Evolutionary conservation across 2,113 vertebrate genomes (phyloP).

Genomic region (Salvelinus alpinus): DNA sequence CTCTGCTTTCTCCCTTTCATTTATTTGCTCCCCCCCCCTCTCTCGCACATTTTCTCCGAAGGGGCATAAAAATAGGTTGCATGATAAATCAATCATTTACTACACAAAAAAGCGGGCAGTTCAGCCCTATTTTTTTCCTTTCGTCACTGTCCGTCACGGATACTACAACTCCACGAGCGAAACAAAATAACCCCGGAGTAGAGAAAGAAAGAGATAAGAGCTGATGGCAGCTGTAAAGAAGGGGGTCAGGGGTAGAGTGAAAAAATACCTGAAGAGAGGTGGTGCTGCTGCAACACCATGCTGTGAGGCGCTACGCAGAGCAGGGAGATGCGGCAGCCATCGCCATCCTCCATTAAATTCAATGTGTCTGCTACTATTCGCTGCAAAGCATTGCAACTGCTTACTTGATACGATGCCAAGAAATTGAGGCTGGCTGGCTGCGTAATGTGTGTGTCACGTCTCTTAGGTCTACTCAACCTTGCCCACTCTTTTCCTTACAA

Average conservation of each 20-base stretch:
- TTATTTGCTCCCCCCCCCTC: conserved; percentile 31
- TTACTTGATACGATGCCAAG: not conserved
- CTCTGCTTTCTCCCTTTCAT: not conserved
- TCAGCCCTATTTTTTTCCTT: conserved; percentile 32
- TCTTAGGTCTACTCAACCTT: not conserved
- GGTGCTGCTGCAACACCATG: not conserved
- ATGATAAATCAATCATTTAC: conserved; percentile 71
- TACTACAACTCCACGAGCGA: not conserved
- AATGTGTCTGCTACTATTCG: not conserved
- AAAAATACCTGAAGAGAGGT: not conserved
- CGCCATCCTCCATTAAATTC: not conserved
- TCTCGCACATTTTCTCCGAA: conserved; percentile 31
- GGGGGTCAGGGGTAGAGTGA: not conserved
- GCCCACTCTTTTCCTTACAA: not conserved
- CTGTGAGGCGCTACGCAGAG: not conserved
- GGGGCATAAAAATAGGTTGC: conserved; percentile 61
- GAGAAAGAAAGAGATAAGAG: not conserved
- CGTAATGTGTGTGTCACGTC: not conserved
- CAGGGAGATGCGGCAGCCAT: not conserved
- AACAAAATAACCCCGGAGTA: conserved; percentile 20
- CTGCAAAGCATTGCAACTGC: not conserved
- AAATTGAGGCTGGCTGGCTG: not conserved
- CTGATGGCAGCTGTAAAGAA: not conserved
- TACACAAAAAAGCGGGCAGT: conserved; percentile 21
- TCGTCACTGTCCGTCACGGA: not conserved